Base-by-base conservation (phyloP, 2,888 invertebrate species). In the Noctua comes region DNA sequence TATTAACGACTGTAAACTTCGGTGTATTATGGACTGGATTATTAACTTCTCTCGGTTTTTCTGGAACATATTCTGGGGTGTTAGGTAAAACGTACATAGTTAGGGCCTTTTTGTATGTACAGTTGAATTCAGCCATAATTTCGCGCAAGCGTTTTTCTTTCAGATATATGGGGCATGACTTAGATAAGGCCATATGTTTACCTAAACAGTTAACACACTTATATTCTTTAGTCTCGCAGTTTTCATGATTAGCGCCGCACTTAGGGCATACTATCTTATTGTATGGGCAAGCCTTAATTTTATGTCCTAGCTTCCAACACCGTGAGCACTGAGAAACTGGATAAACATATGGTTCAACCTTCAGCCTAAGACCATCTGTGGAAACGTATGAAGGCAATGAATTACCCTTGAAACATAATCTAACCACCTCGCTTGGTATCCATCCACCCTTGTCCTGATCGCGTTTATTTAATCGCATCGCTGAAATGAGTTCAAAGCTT, bases 181-280 rank as follows among this genome's bases (percentile, higher is more conserved):
- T 62, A 18, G 62, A 62, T 62, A 62, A 62, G 16, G 27, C 59
- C 59, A 59, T 59, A 31, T 62, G 62, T 62, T 62, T 62, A 64
- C 62, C 62, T 11, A 31, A 62, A 62, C 62, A 62, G 31, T 62
- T 62, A 18, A 31, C 8, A 62, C 62, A 62, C 62, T 62, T 62
- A n/a, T 18, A 62, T 62, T 62, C 27, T 62, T 62, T 31, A 18
- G 62, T 62, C 62, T 62, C 62, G 62, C 62, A 62, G 13, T 62
- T 62, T 62, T 31, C 62, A 31, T 62, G 62, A 62, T 62, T 62
- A n/a, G n/a, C 16, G 18, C 62, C 62, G 18, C 62, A 62, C 62
- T 62, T 62, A 27, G 31, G 62, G 27, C 62, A 62, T 31, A 59
- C 27, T 59, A 27, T 27, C 16, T 59, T 59, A n/a, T 18, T 62